phyloP scores from a whole-genome alignment of 2,113 vertebrate species.

The Calyptommatus sinebrachiatus region DNA sequence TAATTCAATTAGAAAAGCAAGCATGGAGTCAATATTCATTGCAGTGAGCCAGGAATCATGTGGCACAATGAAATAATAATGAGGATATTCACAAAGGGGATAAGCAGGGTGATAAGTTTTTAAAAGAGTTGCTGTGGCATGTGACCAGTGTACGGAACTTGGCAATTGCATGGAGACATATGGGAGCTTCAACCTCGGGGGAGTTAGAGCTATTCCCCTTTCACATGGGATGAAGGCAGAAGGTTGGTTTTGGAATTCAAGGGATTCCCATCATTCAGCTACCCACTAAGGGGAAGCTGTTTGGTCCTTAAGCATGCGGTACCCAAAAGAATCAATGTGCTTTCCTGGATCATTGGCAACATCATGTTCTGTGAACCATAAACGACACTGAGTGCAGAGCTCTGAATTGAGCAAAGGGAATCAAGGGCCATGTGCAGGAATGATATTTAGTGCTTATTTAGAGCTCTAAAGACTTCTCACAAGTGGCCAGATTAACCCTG shows the following conservation, averaged over 20 bases:
- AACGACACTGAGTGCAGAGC: not conserved
- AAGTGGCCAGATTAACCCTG: not conserved
- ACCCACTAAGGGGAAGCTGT: slow-evolving; percentile 29
- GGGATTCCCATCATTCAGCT: slow-evolving; percentile 58
- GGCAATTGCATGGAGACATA: slow-evolving; percentile 55
- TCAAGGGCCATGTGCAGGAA: not conserved
- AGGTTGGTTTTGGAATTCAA: slow-evolving; percentile 52
- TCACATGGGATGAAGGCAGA: slow-evolving; percentile 71
- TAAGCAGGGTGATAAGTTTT: slow-evolving; percentile 65
- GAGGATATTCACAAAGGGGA: slow-evolving; percentile 70
- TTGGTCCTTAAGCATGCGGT: slow-evolving; percentile 48
- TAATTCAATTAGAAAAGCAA: slow-evolving; percentile 84
- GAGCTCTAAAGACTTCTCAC: not conserved
- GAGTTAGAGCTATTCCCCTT: slow-evolving; percentile 43
- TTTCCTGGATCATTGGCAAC: slow-evolving; percentile 20
- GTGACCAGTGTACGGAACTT: slow-evolving; percentile 56
- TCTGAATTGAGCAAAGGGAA: not conserved
- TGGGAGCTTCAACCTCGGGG: slow-evolving; percentile 54
- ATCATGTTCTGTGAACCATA: slow-evolving; percentile 7
- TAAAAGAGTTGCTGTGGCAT: slow-evolving; percentile 62
- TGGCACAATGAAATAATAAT: slow-evolving; percentile 78
- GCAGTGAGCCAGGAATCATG: slow-evolving; percentile 47
- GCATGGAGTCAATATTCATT: slow-evolving; percentile 80
- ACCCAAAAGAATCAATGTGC: not conserved
- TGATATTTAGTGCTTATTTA: not conserved